Evolutionary conservation across 2,888 invertebrate genomes (phyloP).

Genomic region (Drosophila paracracens): DNA sequence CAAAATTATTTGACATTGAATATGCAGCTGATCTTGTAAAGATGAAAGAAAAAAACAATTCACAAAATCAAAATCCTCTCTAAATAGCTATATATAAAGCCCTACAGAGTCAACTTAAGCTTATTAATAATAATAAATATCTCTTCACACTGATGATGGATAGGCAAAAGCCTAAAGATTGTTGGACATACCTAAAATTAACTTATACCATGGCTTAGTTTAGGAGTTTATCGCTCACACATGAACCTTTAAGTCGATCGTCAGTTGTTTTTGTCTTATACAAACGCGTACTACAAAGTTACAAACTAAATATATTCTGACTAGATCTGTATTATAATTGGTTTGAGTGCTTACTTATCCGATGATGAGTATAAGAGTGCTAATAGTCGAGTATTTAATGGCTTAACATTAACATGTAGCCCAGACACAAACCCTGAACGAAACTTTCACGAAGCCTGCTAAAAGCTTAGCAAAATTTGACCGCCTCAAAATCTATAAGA

Average conservation of each 20-base stretch:
- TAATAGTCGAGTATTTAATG: neutral
- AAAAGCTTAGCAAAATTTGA: constrained; percentile 2
- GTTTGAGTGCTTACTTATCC: neutral
- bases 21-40: neutral
- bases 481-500: neutral
- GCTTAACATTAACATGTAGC: constrained; percentile 1
- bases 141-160: neutral
- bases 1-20: neutral
- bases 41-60: neutral
- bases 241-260: neutral
- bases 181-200: neutral
- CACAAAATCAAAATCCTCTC: neutral
- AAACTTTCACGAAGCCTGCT: neutral
- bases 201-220: no score
- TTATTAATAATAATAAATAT: neutral
- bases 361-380: neutral
- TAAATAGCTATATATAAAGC: neutral
- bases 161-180: neutral
- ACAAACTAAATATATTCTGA: neutral
- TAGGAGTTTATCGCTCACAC: neutral
- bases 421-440: constrained; percentile 12
- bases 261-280: neutral
- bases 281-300: no score
- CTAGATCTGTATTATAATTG: neutral
- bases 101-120: neutral